These are phyloP conservation scores for Molossus alvarezi DNA, from an alignment of 2,797 vertebrate genomes.

Conservation along the genomic window DNA sequence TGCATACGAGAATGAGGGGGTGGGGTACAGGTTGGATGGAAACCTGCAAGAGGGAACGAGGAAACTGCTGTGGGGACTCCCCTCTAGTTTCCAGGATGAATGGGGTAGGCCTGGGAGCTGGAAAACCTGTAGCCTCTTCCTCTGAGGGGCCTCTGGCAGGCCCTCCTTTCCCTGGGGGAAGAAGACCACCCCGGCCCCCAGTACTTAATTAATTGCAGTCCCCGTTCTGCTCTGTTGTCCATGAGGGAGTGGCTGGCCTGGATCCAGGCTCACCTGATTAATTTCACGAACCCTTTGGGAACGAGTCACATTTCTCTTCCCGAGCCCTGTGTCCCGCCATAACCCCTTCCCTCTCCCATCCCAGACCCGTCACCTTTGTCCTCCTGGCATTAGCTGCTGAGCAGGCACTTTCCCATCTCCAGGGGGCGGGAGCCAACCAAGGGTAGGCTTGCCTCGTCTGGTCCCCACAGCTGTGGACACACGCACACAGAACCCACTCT, in stretches of 20 bases:
- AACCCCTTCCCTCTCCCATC: background rate
- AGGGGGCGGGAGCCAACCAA: background rate
- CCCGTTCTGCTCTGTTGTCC: conserved; percentile 55
- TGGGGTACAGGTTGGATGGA: background rate
- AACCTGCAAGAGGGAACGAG: background rate
- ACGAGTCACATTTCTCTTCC: conserved; percentile 37
- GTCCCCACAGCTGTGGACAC: background rate
- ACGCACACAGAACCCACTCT: background rate
- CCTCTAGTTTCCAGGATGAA: background rate
- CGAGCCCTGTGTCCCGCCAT: background rate
- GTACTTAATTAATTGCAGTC: conserved; percentile 25
- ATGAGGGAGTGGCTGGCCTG: conserved; percentile 56
- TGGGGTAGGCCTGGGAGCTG: background rate
- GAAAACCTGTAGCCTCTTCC: background rate
- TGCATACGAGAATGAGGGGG: background rate
- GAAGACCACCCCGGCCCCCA: conserved; percentile 15
- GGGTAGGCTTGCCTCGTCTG: conserved; percentile 10
- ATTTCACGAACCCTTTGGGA: background rate
- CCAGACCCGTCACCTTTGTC: conserved; percentile 65
- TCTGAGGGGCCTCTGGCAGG: background rate
- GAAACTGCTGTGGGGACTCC: background rate
- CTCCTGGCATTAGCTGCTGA: conserved; percentile 55
- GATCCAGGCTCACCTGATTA: conserved; percentile 59
- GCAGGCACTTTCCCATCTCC: conserved; percentile 25
- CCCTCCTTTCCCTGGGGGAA: background rate